Evolutionary conservation across 2,113 vertebrate genomes (phyloP).

Genomic region (Chroicocephalus ridibundus): DNA sequence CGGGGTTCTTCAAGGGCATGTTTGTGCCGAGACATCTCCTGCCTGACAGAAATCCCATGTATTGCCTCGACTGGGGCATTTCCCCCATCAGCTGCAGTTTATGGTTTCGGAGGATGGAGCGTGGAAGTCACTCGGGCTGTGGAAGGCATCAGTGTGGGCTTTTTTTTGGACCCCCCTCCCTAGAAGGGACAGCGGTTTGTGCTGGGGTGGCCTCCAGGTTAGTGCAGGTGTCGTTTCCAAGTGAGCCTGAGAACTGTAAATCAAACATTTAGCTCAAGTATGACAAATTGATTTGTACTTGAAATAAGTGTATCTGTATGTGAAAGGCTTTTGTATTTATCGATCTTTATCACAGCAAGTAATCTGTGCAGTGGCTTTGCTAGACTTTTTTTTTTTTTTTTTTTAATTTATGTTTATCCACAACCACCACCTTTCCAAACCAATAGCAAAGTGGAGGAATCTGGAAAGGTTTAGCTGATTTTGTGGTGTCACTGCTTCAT

Average conservation of each 20-base stretch:
- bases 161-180: neutral
- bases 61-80: rapidly evolving
- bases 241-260: rapidly evolving
- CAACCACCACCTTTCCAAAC: neutral
- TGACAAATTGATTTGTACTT: neutral
- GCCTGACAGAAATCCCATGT: rapidly evolving
- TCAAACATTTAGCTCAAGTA: neutral
- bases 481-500: neutral
- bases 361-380: neutral
- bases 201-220: neutral
- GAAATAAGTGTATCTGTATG: neutral
- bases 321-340: neutral
- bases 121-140: neutral
- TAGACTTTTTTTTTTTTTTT: neutral
- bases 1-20: neutral
- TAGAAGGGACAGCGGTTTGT: rapidly evolving
- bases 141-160: rapidly evolving
- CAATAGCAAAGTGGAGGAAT: neutral
- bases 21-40: neutral
- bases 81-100: rapidly evolving
- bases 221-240: rapidly evolving
- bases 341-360: neutral
- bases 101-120: neutral
- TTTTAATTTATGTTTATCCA: neutral
- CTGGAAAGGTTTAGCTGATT: neutral